phyloP scores from a whole-genome alignment of 92 coral and sea anemone genomes.

The Porites divaricata region DNA sequence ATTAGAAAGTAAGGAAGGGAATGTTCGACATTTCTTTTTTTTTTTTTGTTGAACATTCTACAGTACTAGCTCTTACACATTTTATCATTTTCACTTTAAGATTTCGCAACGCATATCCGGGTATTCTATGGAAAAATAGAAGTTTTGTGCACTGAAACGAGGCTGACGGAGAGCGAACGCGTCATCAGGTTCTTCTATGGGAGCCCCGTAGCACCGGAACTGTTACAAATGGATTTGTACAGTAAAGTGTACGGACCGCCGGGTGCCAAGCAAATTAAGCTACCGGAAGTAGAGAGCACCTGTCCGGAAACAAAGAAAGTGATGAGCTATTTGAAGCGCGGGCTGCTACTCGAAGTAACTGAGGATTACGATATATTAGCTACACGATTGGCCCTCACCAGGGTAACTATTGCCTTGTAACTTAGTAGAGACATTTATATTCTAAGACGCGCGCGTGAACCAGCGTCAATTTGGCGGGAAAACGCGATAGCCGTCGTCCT shows the following conservation, averaged over 20 bases:
- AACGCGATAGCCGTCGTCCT: too few species aligned
- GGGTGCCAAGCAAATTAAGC: slow-evolving; percentile 62
- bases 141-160: slow-evolving; percentile 47
- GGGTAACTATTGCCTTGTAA: slow-evolving; percentile 34
- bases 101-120: slow-evolving; percentile 42
- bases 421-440: too few species aligned
- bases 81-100: slow-evolving; percentile 5
- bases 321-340: slow-evolving; percentile 66
- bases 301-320: slow-evolving; percentile 60
- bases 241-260: slow-evolving; percentile 60
- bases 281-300: slow-evolving; percentile 50
- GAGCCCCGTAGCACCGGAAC: slow-evolving; percentile 27
- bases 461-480: too few species aligned
- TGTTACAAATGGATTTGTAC: slow-evolving; percentile 28
- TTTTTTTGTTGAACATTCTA: neutral
- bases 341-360: slow-evolving; percentile 72
- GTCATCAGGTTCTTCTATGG: slow-evolving; percentile 64
- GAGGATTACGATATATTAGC: slow-evolving; percentile 66
- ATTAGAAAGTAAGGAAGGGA: too few species aligned
- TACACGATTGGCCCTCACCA: slow-evolving; percentile 67
- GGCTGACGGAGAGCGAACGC: slow-evolving; percentile 54
- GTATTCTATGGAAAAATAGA: slow-evolving; percentile 61
- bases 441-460: too few species aligned
- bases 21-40: too few species aligned
- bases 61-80: neutral